These are phyloP conservation scores for Uloborus plumipes DNA, from an alignment of 2,888 invertebrate genomes.

Conservation along the genomic window DNA sequence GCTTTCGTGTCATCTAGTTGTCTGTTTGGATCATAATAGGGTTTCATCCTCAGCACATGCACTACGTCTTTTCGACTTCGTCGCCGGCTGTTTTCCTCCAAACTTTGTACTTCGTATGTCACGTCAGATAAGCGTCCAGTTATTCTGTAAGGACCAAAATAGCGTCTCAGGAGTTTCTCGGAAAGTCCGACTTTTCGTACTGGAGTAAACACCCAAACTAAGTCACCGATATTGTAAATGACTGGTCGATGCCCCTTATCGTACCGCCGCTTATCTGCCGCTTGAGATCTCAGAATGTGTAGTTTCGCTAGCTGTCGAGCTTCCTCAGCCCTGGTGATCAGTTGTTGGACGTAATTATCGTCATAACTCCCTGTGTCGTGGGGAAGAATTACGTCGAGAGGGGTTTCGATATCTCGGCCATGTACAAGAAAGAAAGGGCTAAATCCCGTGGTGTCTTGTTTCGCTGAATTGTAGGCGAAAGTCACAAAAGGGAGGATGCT, in stretches of 20 bases:
- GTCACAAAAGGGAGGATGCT: slow-evolving; percentile 16
- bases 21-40: too few species aligned
- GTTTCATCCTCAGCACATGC: too few species aligned
- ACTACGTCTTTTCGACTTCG: too few species aligned
- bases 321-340: not conserved
- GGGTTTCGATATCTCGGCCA: not conserved
- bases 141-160: too few species aligned
- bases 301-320: not conserved
- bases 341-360: slow-evolving; percentile 2
- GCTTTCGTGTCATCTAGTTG: too few species aligned
- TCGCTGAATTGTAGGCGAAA: slow-evolving; percentile 26
- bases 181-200: too few species aligned
- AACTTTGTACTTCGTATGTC: too few species aligned
- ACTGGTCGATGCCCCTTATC: not conserved
- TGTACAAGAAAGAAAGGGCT: not conserved
- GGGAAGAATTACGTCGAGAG: not conserved
- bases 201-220: too few species aligned
- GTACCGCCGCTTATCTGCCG: too few species aligned
- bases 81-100: too few species aligned
- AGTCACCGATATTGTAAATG: not conserved
- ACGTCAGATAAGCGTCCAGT: too few species aligned
- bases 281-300: not conserved
- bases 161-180: too few species aligned
- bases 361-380: not conserved
- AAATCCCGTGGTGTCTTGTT: slow-evolving; percentile 33